These are phyloP conservation scores for Galbula dea DNA, from an alignment of 2,113 vertebrate species.

Conservation along the genomic window DNA sequence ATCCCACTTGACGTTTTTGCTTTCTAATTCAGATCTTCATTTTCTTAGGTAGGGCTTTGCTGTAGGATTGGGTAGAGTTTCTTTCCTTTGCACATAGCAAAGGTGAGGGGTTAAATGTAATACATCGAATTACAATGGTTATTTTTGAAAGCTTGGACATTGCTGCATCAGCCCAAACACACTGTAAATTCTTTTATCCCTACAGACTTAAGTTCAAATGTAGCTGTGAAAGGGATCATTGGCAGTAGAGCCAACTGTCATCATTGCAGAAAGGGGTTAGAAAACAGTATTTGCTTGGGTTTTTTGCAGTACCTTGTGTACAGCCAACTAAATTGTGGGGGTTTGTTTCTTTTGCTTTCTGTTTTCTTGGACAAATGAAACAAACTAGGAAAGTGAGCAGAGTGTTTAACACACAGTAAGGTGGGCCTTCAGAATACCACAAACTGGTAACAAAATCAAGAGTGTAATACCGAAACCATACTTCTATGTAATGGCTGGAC, in stretches of 20 bases:
- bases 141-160: neutral
- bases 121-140: accelerated
- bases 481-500: neutral
- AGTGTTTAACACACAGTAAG: neutral
- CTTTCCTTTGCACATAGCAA: neutral
- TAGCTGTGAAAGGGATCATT: neutral
- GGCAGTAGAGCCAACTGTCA: too few species aligned
- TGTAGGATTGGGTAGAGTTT: neutral
- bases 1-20: neutral
- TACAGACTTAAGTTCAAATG: neutral
- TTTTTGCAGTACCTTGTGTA: neutral
- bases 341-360: neutral
- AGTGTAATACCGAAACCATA: neutral
- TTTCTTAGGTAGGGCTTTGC: neutral
- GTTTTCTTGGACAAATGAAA: neutral
- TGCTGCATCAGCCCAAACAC: neutral
- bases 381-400: neutral
- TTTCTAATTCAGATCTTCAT: neutral
- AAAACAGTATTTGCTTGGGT: neutral
- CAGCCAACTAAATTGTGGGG: neutral
- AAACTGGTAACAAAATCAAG: neutral
- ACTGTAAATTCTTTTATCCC: neutral
- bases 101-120: neutral
- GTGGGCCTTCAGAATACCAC: neutral
- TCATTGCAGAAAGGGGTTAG: neutral